Evolutionary conservation across 2,797 vertebrate species (phyloP), one percentile per base, ranked within the genome.

Genomic region (Macropodus opercularis): DNA sequence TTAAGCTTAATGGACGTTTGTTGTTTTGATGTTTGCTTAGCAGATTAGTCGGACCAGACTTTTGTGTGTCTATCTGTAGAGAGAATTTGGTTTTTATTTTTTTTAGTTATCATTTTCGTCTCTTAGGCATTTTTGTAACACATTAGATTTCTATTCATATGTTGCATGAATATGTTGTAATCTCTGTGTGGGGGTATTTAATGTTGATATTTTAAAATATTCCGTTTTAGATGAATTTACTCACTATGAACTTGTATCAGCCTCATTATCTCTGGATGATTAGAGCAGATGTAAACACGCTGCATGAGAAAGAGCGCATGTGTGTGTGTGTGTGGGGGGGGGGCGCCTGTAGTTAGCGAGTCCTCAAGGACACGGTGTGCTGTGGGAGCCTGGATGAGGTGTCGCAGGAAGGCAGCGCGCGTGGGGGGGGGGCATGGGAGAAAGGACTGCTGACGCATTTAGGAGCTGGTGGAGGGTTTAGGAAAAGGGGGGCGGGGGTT

Each of bases 301-400:
- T 57, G 34, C 71, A 66, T 21, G 31, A 48, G 59, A 70, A 31
- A 44, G 41, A 43, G 36, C 17, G 61, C 22, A 2, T n/a, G n/a
- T n/a, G n/a, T n/a, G n/a, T n/a, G n/a, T 21, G 49, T 7, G 46
- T 22, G 43, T 73, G 80, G 73, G 75, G 54, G 65, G 47, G 47
- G 81, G 70, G 66, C 32, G 58, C 13, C 22, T 57, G 65, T 54
- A 58, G 71, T 67, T 66, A 72, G 75, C 63, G 62, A 80, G 67
- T 88, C 85, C 82, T 90, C 79, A 89, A 90, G 90, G 89, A 92
- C 87, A 81, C 79, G 62, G 81, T 83, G 82, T 86, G 88, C 85
- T 83, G 79, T 77, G 72, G 73, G 72, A 90, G 88, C 72, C 74
- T 49, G 63, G 74, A 43, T 65, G 79, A 88, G 89, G 85, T 86